phyloP scores from a whole-genome alignment of 2,888 invertebrate species.

The Fragum fragum region DNA sequence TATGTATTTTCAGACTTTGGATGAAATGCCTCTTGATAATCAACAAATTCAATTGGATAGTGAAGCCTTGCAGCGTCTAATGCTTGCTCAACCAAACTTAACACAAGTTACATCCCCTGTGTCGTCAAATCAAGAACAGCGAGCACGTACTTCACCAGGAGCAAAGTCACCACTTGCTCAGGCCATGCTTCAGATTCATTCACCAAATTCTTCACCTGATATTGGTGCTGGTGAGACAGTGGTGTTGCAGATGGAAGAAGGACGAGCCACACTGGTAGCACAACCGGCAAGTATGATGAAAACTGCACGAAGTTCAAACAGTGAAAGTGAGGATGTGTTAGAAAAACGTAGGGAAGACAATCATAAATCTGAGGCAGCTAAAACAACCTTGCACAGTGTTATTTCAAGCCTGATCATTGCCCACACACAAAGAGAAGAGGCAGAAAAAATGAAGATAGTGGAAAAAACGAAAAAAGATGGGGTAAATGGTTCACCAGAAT shows the following conservation, averaged over 20 bases:
- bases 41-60: slow-evolving; percentile 73
- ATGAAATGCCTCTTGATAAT: slow-evolving; percentile 75
- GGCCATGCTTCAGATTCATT: slow-evolving; percentile 65
- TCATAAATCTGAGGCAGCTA: slow-evolving; percentile 31
- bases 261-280: slow-evolving; percentile 47
- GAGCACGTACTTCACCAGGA: slow-evolving; percentile 33
- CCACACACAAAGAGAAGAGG: slow-evolving; percentile 63
- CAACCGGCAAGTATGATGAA: slow-evolving; percentile 24
- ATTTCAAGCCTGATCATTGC: slow-evolving; percentile 77
- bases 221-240: slow-evolving; percentile 43
- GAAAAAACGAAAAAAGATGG: slow-evolving; percentile 9
- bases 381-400: slow-evolving; percentile 70
- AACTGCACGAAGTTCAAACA: slow-evolving; percentile 1
- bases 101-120: slow-evolving; percentile 45
- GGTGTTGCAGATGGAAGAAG: slow-evolving; percentile 59
- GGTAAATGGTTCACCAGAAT: slow-evolving; percentile 25
- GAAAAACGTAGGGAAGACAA: slow-evolving; percentile 37
- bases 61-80: slow-evolving; percentile 58
- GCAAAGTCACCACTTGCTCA: slow-evolving; percentile 57
- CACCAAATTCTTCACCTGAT: slow-evolving; percentile 49
- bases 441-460: slow-evolving; percentile 44
- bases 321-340: slow-evolving; percentile 63
- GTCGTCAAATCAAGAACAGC: slow-evolving; percentile 30
- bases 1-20: slow-evolving; percentile 54
- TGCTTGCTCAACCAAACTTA: slow-evolving; percentile 46